Evolutionary conservation across 2,113 vertebrate genomes (phyloP), one percentile per base, ranked within the genome.

Genomic region (Pitta sordida): DNA sequence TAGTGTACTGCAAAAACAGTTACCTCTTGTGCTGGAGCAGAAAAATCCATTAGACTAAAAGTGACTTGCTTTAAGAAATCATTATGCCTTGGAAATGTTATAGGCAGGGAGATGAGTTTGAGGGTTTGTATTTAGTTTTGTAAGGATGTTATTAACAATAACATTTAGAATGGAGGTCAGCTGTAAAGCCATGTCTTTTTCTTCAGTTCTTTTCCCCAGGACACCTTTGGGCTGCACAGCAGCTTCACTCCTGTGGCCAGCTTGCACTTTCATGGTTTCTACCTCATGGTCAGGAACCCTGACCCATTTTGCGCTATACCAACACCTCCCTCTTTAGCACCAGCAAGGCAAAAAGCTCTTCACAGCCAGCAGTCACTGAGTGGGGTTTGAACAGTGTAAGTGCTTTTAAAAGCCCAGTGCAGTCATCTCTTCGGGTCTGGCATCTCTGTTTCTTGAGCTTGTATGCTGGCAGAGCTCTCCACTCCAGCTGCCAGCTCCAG

Each of bases 401-500:
- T 73, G 68, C 65, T 86, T 94, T 77, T 48, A 88, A 64, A 92
- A 86, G 73, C 52, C 48, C 39, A 9, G 29, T 39, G 39, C 68
- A 88, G 49, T 56, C 46, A 30, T 51, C 44, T 49, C 59, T 39
- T 44, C 13, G 30, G 84, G 39, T 65, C 65, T 94, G 81, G 74
- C 46, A 63, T 88, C 88, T 91, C 69, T 94, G 39, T 80, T 82
- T 82, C 83, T 74, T 85, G 69, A 84, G 64, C 74, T 13, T 32
- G 60, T 48, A 20, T 11, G 0, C n/a, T 92, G 88, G 83, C 81
- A 93, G 55, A 67, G 65, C 1, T 0, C 30, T 74, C 15, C 21
- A 2, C 64, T 86, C 10, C 81, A 82, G 86, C 78, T 94, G 94
- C 82, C 91, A 89, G 70, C 69, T 89, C 83, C 86, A 70, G 46